Evolutionary conservation across 1,140 invertebrate genomes (phyloP), one percentile per base, ranked within the genome.

Genomic region (Papilio aristodemus): DNA sequence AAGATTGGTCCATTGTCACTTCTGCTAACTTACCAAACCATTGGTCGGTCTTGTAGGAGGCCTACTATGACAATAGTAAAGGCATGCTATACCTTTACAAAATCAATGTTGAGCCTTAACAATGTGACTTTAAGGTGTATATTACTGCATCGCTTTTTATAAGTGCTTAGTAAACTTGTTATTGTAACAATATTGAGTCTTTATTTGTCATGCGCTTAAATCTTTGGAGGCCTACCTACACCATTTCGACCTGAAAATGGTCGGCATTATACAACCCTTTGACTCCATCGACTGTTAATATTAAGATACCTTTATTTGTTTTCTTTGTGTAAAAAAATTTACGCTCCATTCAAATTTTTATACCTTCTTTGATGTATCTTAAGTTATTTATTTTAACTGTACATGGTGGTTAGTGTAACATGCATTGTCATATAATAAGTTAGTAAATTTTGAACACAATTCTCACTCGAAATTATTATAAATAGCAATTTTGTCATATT

Each of bases 401-500:
- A 32, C 27, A 32, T 32, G 6, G 43, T 46, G 7, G 43, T 19
- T 39, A 39, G 38, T 39, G 10, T 2, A 11, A 54, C 11, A 19
- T 25, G 19, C 1, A 54, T 54, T 50, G 4, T 22, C 46, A 9
- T 50, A 43, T 43, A 14, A 43, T 43, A 7, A 43, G 22, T 50
- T 50, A 50, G 46, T 22, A 38, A 60, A 60, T 38, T 62, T 38
- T 36, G 32, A 62, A 62, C 59, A 62, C 59, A 38, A 39, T 19
- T 38, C 0, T 62, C 11, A 62, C 4, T 62, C 46, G 17, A 38
- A 37, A 62, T 39, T 38, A 62, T 64, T n/a, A 64, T n/a, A 43
- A 64, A 43, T 64, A 64, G 19, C 25, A 66, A 66, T 66, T 50
- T 66, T 66, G 63, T 66, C 63, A 66, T 66, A 41, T 50, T 66